These are phyloP conservation scores for Leucania comma DNA, from an alignment of 2,888 invertebrate genomes.

Conservation along the genomic window DNA sequence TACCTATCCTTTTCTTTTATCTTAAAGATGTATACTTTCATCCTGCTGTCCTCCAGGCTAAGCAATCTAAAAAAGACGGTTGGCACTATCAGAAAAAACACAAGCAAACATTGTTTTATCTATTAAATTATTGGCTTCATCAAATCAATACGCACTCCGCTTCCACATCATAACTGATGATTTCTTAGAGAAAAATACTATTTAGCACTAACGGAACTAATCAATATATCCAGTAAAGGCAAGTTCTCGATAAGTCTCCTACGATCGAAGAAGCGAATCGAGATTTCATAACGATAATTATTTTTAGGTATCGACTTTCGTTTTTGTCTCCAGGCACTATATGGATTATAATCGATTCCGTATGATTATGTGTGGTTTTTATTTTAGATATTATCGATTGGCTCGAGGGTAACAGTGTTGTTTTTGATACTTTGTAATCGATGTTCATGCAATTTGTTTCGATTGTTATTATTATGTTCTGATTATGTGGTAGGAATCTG, in stretches of 20 bases:
- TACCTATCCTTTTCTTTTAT: too few species aligned
- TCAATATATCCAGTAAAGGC: slow-evolving; percentile 43
- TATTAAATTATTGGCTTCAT: neutral
- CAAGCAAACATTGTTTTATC: neutral
- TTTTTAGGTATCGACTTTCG: slow-evolving; percentile 64
- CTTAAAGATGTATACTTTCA: too few species aligned
- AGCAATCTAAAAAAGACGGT: too few species aligned
- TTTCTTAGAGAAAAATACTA: slow-evolving; percentile 15
- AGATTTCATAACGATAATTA: slow-evolving; percentile 66
- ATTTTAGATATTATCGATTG: slow-evolving; percentile 62
- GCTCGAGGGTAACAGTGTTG: slow-evolving; percentile 49
- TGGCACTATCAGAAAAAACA: too few species aligned
- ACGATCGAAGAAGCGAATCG: slow-evolving; percentile 50
- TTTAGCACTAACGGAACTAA: slow-evolving; percentile 57
- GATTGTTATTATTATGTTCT: slow-evolving; percentile 52
- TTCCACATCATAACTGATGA: neutral
- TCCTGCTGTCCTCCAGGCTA: too few species aligned
- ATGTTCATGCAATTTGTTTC: slow-evolving; percentile 39
- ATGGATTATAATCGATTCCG: slow-evolving; percentile 63
- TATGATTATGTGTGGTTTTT: slow-evolving; percentile 64
- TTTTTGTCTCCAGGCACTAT: slow-evolving; percentile 62
- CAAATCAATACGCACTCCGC: neutral
- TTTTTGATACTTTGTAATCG: slow-evolving; percentile 38
- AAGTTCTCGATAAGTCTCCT: slow-evolving; percentile 53
- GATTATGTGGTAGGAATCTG: slow-evolving; percentile 34